Percentiles rank a stretch among this genome's conserved stretches.
Conservation (phyloP, 2,797 vertebrate species). For the Premnoplex brunnescens region DNA sequence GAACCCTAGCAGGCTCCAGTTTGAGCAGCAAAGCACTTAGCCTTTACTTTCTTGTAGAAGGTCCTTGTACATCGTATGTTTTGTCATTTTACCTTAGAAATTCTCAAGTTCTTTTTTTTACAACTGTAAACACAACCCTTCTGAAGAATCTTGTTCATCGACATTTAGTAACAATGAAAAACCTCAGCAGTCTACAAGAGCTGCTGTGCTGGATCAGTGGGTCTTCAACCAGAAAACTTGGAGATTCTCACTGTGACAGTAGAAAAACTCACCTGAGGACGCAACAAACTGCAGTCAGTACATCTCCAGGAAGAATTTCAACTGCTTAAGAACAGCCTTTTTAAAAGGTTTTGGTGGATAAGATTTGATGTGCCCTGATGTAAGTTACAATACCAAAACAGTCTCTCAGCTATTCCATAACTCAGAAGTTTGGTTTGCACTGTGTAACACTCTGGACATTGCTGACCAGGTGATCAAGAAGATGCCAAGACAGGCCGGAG, state of each 20-base stretch:
- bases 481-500: not conserved
- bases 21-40: not conserved
- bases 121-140: not conserved
- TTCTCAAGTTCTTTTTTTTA: not conserved
- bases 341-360: not conserved
- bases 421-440: not conserved
- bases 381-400: not conserved
- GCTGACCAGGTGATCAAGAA: not conserved
- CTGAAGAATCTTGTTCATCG: not conserved
- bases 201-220: not conserved
- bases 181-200: not conserved
- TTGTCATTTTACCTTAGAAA: not conserved
- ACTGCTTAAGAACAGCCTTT: not conserved
- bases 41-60: not conserved
- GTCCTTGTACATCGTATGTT: not conserved
- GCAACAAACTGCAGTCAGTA: not conserved
- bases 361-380: not conserved
- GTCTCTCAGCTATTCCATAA: not conserved
- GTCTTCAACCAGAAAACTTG: not conserved
- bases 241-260: not conserved
- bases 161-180: not conserved
- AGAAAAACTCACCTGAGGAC: not conserved
- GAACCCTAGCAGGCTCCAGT: not conserved
- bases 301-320: not conserved
- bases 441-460: not conserved